Conservation (phyloP, 2,888 invertebrate species). For the Phlogophora meticulosa region DNA sequence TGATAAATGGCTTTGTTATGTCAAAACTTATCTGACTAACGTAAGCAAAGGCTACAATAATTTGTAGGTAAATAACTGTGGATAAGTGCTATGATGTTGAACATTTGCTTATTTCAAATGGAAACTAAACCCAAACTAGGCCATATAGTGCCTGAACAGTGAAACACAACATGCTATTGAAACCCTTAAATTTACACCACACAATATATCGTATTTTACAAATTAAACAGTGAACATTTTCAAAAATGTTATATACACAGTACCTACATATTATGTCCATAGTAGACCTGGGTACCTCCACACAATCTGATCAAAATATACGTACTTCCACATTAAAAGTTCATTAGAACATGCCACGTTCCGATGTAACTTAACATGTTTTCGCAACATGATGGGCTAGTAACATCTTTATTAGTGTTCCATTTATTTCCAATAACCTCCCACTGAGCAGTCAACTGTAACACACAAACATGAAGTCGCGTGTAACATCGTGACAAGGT, state of each 20-base stretch:
- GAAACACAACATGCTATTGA: neutral
- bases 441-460: constrained; percentile 47
- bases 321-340: constrained; percentile 33
- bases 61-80: constrained; percentile 40
- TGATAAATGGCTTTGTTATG: constrained; percentile 58
- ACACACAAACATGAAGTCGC: constrained; percentile 40
- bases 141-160: neutral
- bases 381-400: constrained; percentile 40
- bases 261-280: too few species aligned
- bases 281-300: neutral
- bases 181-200: neutral
- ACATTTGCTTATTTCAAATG: constrained; percentile 18
- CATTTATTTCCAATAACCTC: constrained; percentile 51
- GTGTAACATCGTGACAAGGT: constrained; percentile 70
- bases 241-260: neutral
- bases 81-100: constrained; percentile 15
- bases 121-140: constrained; percentile 2
- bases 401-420: constrained; percentile 36
- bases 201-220: too few species aligned
- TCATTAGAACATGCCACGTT: constrained; percentile 28
- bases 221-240: neutral
- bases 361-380: constrained; percentile 10
- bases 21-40: constrained; percentile 55
- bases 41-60: constrained; percentile 24
- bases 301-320: constrained; percentile 19